phyloP scores from a whole-genome alignment of 1,140 invertebrate species.

The Mycetomoellerius zeteki region DNA sequence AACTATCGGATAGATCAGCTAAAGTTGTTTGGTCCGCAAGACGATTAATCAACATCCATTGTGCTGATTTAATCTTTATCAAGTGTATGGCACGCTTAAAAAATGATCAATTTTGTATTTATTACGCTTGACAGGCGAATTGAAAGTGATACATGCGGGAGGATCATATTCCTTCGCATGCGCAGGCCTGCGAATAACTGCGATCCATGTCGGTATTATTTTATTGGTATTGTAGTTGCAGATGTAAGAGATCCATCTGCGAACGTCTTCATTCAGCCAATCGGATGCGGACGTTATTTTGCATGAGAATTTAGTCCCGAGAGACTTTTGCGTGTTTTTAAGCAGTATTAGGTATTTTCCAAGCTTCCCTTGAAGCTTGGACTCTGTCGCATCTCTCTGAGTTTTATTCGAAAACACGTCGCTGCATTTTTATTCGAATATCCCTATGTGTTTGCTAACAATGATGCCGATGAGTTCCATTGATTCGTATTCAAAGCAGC shows the following conservation, averaged over 20 bases:
- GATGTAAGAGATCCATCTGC: slow-evolving; percentile 35
- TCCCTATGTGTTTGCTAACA: neutral
- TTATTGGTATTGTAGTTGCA: slow-evolving; percentile 55
- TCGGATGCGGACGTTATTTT: slow-evolving; percentile 39
- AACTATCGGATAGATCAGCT: neutral
- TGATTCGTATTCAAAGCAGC: slow-evolving; percentile 6
- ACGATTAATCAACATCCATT: slow-evolving; percentile 4
- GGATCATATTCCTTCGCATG: neutral
- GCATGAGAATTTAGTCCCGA: neutral
- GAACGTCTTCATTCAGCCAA: slow-evolving; percentile 46
- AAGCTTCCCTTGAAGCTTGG: neutral
- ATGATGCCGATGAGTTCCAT: slow-evolving; percentile 5
- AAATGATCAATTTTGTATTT: slow-evolving; percentile 15
- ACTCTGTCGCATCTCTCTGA: neutral
- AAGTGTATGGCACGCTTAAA: neutral
- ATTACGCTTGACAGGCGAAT: slow-evolving; percentile 8
- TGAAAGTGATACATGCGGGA: slow-evolving; percentile 16
- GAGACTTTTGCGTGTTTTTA: slow-evolving; percentile 1
- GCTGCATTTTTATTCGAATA: neutral
- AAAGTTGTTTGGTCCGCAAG: neutral
- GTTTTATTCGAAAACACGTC: neutral
- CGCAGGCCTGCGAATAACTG: neutral
- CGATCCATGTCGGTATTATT: slow-evolving; percentile 29
- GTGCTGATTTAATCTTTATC: slow-evolving; percentile 13
- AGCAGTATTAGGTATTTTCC: neutral